These are phyloP conservation scores for Cremastobaeus sp. DNA, from an alignment of 2,888 invertebrate genomes.

Conservation along the genomic window DNA sequence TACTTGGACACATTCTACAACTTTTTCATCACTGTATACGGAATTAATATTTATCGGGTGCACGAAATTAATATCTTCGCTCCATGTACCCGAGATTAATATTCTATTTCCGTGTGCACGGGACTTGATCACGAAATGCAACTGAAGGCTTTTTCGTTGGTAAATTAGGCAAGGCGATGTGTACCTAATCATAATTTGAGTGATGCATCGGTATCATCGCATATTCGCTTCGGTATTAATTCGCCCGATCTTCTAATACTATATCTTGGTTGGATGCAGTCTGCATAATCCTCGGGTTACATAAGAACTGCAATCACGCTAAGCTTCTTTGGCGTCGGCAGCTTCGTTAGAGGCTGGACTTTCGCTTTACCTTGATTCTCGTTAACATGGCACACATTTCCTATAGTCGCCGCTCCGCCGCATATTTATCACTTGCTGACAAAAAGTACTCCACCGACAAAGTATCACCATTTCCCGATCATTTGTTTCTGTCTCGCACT, in stretches of 20 bases:
- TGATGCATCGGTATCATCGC: not conserved
- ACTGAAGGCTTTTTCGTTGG: too few relatives aligned
- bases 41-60: too few relatives aligned
- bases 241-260: constrained; percentile 30
- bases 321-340: constrained; percentile 48
- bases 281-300: constrained; percentile 46
- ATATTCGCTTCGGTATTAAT: constrained; percentile 31
- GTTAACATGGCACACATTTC: constrained; percentile 35
- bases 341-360: constrained; percentile 43
- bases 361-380: constrained; percentile 32
- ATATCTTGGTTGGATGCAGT: constrained; percentile 29
- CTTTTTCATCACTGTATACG: too few relatives aligned
- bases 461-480: constrained; percentile 21
- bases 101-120: not conserved
- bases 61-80: too few relatives aligned
- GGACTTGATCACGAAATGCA: too few relatives aligned
- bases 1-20: too few relatives aligned
- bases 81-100: too few relatives aligned
- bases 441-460: constrained; percentile 7
- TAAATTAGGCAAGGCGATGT: constrained; percentile 2
- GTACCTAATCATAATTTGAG: constrained; percentile 8
- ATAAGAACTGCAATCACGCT: constrained; percentile 47
- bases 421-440: constrained; percentile 18
- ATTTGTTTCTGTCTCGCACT: constrained; percentile 11
- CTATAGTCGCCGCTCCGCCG: not conserved